Conservation (phyloP, 2,888 invertebrate genomes). For the Busseola fusca region DNA sequence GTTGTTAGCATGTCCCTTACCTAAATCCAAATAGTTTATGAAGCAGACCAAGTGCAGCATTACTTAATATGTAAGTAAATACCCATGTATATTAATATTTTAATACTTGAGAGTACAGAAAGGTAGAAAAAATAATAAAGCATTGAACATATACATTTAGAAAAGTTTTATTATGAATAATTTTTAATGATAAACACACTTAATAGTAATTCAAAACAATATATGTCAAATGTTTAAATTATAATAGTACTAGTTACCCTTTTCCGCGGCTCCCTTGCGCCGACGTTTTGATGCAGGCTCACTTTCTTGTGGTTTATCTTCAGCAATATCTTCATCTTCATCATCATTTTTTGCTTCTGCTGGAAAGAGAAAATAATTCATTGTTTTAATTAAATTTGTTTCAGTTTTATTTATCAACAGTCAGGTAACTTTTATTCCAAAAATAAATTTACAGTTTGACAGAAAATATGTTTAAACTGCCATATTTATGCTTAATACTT, state of each 20-base stretch:
- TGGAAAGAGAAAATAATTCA: slow-evolving; percentile 54
- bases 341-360: slow-evolving; percentile 76
- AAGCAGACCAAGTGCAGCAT: slow-evolving; percentile 40
- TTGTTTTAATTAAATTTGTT: not conserved
- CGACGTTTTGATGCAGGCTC: slow-evolving; percentile 79
- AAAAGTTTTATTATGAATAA: slow-evolving; percentile 83
- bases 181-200: slow-evolving; percentile 77
- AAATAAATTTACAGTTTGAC: not conserved
- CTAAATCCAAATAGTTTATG: slow-evolving; percentile 32
- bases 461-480: no score
- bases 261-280: slow-evolving; percentile 81
- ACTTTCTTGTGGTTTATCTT: slow-evolving; percentile 75
- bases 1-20: slow-evolving; percentile 38
- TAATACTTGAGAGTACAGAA: slow-evolving; percentile 39
- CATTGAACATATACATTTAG: slow-evolving; percentile 77
- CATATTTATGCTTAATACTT: no score
- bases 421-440: not conserved
- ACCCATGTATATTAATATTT: slow-evolving; percentile 3
- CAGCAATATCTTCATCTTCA: slow-evolving; percentile 73
- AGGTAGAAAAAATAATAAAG: slow-evolving; percentile 77
- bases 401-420: not conserved
- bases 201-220: slow-evolving; percentile 80
- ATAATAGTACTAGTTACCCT: slow-evolving; percentile 84
- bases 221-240: slow-evolving; percentile 71
- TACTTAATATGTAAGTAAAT: slow-evolving; percentile 8